Base-by-base conservation (phyloP, 2,113 vertebrate species). In the Psammodynastes pulverulentus region DNA sequence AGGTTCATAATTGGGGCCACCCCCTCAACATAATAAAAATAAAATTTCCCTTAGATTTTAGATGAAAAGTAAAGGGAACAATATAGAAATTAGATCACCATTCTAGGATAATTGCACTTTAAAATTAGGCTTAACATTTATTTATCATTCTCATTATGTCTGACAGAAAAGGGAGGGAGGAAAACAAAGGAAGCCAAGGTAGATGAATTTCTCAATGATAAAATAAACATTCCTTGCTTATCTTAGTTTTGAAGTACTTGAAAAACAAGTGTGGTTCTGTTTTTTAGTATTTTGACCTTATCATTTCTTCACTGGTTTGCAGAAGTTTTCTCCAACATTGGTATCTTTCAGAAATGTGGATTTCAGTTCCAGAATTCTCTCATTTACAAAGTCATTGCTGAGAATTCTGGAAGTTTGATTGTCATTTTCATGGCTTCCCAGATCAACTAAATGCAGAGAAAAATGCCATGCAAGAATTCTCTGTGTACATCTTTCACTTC, bases 1-100 rank as follows among this genome's bases (percentile, higher is more conserved):
- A 93, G 91, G 90, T 95, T 94, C 85, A 26, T 94, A 94, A 93
- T 0, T 0, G 92, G 67, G 53, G 92, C 95, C 95, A 95, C 93
- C 94, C 94, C 88, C 90, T 90, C 34, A 43, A 79, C 39, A 79
- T 21, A 79, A 79, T 79, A 79, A 79, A 79, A 79, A 39, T 23
- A 79, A 79, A 79, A 79, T 21, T 43, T 79, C 17, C 72, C 34
- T 19, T 79, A 21, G 34, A 43, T 79, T 79, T 79, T 17, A 79
- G 3, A 43, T 79, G 72, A 43, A 79, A 39, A 43, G 17, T 43
- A 39, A 79, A 0, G 17, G 34, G 17, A 79, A 43, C 7, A 79
- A 43, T 79, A 21, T 8, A 79, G 34, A 19, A 79, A 21, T 79
- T 43, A 21, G 72, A 39, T 43, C 17, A 43, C 72, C 2, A 39